Evolutionary conservation across 1,140 invertebrate genomes (phyloP), one percentile per base, ranked within the genome.

Genomic region (Parapsyche elsis): DNA sequence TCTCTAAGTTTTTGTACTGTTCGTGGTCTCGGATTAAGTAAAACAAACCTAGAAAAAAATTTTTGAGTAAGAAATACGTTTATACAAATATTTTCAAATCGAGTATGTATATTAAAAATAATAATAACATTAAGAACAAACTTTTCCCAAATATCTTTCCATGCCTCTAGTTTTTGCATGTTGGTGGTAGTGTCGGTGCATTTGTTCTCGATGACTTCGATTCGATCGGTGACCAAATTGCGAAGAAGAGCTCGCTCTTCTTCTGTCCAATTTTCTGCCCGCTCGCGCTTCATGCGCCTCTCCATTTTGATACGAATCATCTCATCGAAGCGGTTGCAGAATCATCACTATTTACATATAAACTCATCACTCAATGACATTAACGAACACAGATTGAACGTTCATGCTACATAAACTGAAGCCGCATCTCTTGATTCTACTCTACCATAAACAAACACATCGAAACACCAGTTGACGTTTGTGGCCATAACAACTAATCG

Each of bases 1-100:
- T 83, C 82, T 71, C 82, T 71, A 5, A 83, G 78, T 78, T 83
- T 83, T 57, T 83, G 82, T n/a, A 83, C 82, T 38, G 82, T 80
- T 44, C 82, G 30, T 14, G 82, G 82, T 45, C 80, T 59, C 67
- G 67, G 77, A 57, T 83, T 83, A 10, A 83, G 70, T 70, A 83
- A 77, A 59, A 83, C 70, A 71, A 83, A 83, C 44, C 81, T 82
- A 38, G 49, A 82, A 79, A 45, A 10, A 12, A 76, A 26, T 44
- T 2, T 30, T 38, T 71, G 10, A 5, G 7, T 23, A 5, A 12
- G 12, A 16, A 67, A 67, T 67, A 67, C 21, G 12, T 67, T 38
- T 38, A 7, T 38, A 7, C 30, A 4, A 38, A 38, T 38, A 38
- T 38, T 38, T n/a, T 38, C 53, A 57, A 57, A 57, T 57, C 53